These are phyloP conservation scores for Odobenus rosmarus DNA, from an alignment of 2,113 vertebrate species.

Conservation along the genomic window DNA sequence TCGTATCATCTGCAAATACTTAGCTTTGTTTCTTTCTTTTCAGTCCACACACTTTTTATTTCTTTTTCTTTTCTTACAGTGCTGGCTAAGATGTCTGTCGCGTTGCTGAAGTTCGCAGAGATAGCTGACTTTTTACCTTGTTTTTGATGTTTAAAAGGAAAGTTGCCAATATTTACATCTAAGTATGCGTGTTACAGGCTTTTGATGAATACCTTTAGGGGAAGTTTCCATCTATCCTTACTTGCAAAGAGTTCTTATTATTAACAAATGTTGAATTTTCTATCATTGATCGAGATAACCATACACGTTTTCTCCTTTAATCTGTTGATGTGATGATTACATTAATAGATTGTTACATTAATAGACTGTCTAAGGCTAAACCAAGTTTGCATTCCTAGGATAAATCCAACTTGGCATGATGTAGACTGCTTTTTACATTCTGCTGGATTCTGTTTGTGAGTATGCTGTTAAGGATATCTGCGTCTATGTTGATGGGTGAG, in stretches of 20 bases:
- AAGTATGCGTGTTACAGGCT: neutral
- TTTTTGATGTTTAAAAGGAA: neutral
- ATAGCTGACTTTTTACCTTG: neutral
- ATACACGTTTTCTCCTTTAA: neutral
- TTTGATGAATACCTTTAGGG: neutral
- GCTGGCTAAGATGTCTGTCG: neutral
- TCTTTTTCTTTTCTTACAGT: neutral
- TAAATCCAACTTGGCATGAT: neutral
- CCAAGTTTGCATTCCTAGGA: slow-evolving; percentile 18
- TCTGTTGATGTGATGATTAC: neutral
- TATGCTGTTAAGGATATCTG: neutral
- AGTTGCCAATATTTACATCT: neutral
- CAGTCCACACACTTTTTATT: neutral
- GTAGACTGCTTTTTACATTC: neutral
- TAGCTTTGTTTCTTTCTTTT: neutral
- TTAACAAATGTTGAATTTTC: neutral
- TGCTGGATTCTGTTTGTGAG: neutral
- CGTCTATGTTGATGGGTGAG: neutral
- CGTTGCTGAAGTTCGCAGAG: neutral
- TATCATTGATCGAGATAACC: neutral
- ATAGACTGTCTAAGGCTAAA: neutral
- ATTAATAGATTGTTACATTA: neutral
- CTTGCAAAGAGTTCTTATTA: neutral
- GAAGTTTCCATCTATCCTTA: neutral
- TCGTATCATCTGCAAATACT: neutral